phyloP scores from a whole-genome alignment of 1,140 invertebrate species.

The Micrasema longulum region DNA sequence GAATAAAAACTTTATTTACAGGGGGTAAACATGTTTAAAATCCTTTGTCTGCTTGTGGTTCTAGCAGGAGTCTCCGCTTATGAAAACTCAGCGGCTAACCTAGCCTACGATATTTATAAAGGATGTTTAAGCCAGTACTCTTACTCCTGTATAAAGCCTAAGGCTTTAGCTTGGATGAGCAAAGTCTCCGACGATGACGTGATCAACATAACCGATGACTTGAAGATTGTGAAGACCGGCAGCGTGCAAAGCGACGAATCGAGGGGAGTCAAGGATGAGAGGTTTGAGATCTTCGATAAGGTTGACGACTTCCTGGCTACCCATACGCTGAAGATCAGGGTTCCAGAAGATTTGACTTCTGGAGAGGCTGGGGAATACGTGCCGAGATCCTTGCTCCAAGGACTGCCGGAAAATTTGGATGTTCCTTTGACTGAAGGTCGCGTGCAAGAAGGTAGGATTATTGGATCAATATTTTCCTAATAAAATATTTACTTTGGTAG shows the following conservation, averaged over 20 bases:
- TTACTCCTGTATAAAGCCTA: constrained; percentile 79
- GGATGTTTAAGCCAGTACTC: constrained; percentile 74
- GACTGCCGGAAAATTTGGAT: constrained; percentile 74
- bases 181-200: constrained; percentile 74
- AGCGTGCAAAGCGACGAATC: constrained; percentile 62
- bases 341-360: constrained; percentile 71
- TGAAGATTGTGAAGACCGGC: constrained; percentile 75
- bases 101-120: constrained; percentile 73
- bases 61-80: constrained; percentile 30
- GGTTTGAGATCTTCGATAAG: constrained; percentile 70
- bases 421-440: constrained; percentile 75
- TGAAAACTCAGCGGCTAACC: constrained; percentile 67
- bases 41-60: constrained; percentile 31
- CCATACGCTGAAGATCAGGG: constrained; percentile 73
- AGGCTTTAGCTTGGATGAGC: constrained; percentile 78
- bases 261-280: constrained; percentile 61
- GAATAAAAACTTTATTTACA: not conserved
- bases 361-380: constrained; percentile 70
- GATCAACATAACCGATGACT: constrained; percentile 79
- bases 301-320: constrained; percentile 75
- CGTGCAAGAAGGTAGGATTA: constrained; percentile 69
- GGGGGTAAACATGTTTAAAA: constrained; percentile 19
- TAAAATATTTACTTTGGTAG: too few species aligned
- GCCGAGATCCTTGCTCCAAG: constrained; percentile 75
- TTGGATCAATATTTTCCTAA: not conserved